phyloP scores from a whole-genome alignment of 2,797 vertebrate genomes.

The Gallinago solitaria region DNA sequence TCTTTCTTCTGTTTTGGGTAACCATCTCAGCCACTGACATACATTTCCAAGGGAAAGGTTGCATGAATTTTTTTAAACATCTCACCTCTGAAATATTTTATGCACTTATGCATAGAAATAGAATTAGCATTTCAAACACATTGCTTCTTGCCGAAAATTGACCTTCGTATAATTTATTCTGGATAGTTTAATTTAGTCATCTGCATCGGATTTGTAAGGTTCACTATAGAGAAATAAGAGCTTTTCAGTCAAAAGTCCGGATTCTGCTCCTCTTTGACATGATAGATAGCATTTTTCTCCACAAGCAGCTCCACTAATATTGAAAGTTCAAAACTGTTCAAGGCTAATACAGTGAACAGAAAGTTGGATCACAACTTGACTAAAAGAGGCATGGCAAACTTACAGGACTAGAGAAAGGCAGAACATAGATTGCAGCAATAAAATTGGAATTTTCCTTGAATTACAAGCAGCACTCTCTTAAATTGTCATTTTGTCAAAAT shows the following conservation, averaged over 20 bases:
- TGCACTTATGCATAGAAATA: conserved; percentile 6
- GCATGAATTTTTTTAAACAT: conserved; percentile 18
- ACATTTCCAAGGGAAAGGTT: conserved; percentile 42
- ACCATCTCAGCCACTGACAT: background rate
- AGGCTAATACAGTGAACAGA: background rate
- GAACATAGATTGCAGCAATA: background rate
- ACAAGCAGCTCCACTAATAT: background rate
- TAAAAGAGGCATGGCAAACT: background rate
- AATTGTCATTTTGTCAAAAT: background rate
- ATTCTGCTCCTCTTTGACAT: background rate
- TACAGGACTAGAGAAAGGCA: background rate
- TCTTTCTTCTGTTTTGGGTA: conserved; percentile 57
- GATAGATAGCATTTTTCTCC: background rate
- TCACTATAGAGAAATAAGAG: background rate
- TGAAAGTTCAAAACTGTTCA: background rate
- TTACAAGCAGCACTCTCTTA: background rate
- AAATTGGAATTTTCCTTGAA: background rate
- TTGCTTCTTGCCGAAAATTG: background rate
- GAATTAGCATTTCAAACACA: background rate
- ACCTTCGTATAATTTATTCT: background rate
- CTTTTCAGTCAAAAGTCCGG: background rate
- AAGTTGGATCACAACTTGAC: background rate
- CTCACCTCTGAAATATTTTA: conserved; percentile 30
- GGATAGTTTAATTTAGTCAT: background rate
- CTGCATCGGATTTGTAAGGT: background rate